phyloP scores from a whole-genome alignment of 2,113 vertebrate species.

The Anhinga anhinga region DNA sequence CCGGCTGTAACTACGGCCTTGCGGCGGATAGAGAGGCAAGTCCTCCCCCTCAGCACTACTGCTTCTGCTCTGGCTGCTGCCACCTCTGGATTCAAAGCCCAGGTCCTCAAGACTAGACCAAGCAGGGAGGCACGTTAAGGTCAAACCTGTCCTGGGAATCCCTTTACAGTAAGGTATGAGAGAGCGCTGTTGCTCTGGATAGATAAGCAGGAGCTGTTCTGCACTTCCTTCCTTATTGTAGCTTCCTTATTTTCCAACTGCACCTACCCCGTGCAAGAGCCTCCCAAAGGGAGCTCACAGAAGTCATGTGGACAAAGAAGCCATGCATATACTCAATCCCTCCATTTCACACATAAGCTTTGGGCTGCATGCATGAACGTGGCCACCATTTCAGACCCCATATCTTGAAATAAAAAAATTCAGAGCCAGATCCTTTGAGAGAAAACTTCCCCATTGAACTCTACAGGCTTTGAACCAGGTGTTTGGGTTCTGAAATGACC shows the following conservation, averaged over 20 bases:
- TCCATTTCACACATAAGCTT: neutral
- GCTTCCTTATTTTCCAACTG: neutral
- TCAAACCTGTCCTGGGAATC: neutral
- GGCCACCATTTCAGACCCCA: fast-evolving
- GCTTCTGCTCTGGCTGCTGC: neutral
- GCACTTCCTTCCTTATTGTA: neutral
- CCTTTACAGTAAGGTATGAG: neutral
- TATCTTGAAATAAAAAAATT: neutral
- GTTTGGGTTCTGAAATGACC: neutral
- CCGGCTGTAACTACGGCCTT: neutral
- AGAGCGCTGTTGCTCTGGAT: neutral
- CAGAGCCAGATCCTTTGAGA: neutral
- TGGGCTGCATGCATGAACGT: neutral
- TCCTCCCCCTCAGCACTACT: neutral
- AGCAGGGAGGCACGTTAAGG: neutral
- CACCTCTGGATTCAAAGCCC: neutral
- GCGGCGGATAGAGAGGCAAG: neutral
- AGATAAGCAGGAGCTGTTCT: neutral
- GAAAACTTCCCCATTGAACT: neutral
- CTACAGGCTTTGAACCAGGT: neutral
- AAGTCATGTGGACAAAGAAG: neutral
- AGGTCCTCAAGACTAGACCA: neutral
- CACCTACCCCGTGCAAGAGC: neutral
- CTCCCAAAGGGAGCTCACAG: neutral
- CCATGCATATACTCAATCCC: neutral